Conservation (phyloP, 2,113 vertebrate genomes). For the Eolophus roseicapilla region DNA sequence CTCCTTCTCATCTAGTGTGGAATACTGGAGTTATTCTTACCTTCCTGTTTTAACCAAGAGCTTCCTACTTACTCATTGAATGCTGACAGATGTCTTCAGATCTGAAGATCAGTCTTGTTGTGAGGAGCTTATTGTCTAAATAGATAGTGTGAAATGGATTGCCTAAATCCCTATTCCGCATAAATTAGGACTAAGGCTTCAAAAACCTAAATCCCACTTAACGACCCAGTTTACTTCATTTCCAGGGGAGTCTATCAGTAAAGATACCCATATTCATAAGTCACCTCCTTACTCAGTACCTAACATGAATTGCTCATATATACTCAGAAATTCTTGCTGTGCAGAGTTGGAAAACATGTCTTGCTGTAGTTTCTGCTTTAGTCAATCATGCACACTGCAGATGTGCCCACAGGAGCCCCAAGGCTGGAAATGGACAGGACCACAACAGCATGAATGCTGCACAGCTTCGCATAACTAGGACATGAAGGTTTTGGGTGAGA, state of each 20-base stretch:
- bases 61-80: neutral
- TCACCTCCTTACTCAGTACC: neutral
- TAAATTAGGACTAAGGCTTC: neutral
- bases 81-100: neutral
- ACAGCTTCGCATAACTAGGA: neutral
- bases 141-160: neutral
- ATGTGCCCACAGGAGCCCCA: neutral
- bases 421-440: neutral
- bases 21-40: neutral
- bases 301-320: neutral
- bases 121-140: neutral
- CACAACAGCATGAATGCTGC: accelerated
- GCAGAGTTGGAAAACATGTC: neutral
- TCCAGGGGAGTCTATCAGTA: neutral
- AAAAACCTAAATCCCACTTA: neutral
- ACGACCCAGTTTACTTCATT: neutral
- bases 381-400: neutral
- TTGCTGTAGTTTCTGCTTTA: neutral
- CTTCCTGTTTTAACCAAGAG: neutral
- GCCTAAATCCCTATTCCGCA: neutral
- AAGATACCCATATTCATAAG: neutral
- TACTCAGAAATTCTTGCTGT: neutral
- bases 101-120: neutral
- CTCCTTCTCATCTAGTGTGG: neutral
- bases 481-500: neutral